A percentile compares a stretch with the other conserved stretches of the same genome.
Evolutionary conservation across 2,888 invertebrate genomes (phyloP).

Genomic region (Ceraclea dissimilis): DNA sequence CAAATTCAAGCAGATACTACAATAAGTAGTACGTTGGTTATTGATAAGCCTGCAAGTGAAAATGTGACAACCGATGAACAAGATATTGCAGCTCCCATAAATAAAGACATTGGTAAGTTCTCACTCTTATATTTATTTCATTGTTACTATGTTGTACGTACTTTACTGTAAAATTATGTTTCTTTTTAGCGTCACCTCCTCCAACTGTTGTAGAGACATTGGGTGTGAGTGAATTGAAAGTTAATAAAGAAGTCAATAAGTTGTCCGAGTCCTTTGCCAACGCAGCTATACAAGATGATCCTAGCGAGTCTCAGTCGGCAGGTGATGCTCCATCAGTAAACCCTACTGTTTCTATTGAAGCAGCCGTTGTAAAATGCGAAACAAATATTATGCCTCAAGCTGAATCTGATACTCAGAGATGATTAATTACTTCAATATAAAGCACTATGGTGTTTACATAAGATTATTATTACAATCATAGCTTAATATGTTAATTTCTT

Average conservation of each 20-base stretch:
- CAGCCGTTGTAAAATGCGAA: too few species aligned
- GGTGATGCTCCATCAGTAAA: too few species aligned
- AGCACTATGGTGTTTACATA: conserved; percentile 14
- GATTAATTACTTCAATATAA: conserved; percentile 14
- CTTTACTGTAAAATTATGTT: too few species aligned
- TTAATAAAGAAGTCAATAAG: neutral
- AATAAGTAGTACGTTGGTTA: neutral
- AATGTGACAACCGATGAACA: conserved; percentile 7
- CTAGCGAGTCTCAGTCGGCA: too few species aligned
- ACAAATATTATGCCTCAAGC: too few species aligned
- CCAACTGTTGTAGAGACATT: too few species aligned
- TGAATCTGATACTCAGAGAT: conserved; percentile 14
- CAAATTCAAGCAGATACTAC: conserved; percentile 13
- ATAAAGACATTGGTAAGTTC: neutral
- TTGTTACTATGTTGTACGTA: too few species aligned
- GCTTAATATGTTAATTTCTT: conserved; percentile 17
- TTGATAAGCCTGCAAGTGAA: neutral
- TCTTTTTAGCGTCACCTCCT: too few species aligned
- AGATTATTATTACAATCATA: conserved; percentile 9
- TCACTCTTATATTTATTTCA: too few species aligned
- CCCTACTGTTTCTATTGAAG: too few species aligned
- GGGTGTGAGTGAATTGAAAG: neutral
- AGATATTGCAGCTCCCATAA: neutral
- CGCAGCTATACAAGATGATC: too few species aligned
- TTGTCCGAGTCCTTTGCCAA: neutral